A percentile compares a stretch with the other conserved stretches of the same genome.
Conservation (phyloP, 2,113 vertebrate species). For the Stegastes partitus region DNA sequence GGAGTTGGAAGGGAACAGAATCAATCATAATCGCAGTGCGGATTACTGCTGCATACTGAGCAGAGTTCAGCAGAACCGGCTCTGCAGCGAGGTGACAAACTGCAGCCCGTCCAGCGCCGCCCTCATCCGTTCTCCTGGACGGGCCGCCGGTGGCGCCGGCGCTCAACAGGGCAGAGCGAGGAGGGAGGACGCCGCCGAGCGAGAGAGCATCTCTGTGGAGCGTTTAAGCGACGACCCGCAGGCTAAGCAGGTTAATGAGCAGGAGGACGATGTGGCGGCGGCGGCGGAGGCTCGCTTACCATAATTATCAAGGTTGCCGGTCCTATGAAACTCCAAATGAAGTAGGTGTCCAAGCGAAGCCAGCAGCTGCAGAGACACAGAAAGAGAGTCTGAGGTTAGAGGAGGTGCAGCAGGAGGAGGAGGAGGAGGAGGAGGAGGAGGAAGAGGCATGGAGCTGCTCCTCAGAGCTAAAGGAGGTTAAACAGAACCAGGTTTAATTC, state of each 20-base stretch:
- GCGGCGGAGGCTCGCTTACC: conserved; percentile 85
- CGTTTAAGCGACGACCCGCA: conserved; percentile 86
- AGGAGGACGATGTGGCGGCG: not conserved
- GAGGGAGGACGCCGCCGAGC: conserved; percentile 57
- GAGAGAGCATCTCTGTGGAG: conserved; percentile 72
- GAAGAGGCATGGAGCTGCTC: too few relatives aligned
- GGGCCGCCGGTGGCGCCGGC: conserved; percentile 79
- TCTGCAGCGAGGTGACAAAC: conserved; percentile 67
- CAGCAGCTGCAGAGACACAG: conserved; percentile 94
- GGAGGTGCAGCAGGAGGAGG: conserved; percentile 81
- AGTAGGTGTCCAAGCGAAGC: conserved; percentile 99
- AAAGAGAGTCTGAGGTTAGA: conserved; percentile 50
- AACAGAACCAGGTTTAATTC: not conserved
- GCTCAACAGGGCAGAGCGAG: conserved; percentile 81
- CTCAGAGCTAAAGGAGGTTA: conserved; percentile 79
- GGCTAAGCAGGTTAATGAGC: conserved; percentile 89
- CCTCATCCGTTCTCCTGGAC: conserved; percentile 73
- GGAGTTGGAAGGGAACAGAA: conserved; percentile 68
- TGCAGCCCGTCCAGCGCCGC: conserved; percentile 61
- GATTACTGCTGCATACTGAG: conserved; percentile 78
- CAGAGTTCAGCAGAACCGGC: conserved; percentile 63
- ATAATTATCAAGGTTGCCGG: conserved; percentile 99
- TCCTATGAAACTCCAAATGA: conserved; percentile 99
- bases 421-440: conserved; percentile 81
- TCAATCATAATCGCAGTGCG: conserved; percentile 78